Base-by-base conservation (phyloP, 2,797 vertebrate genomes). In the Ctenopoma kingsleyae region DNA sequence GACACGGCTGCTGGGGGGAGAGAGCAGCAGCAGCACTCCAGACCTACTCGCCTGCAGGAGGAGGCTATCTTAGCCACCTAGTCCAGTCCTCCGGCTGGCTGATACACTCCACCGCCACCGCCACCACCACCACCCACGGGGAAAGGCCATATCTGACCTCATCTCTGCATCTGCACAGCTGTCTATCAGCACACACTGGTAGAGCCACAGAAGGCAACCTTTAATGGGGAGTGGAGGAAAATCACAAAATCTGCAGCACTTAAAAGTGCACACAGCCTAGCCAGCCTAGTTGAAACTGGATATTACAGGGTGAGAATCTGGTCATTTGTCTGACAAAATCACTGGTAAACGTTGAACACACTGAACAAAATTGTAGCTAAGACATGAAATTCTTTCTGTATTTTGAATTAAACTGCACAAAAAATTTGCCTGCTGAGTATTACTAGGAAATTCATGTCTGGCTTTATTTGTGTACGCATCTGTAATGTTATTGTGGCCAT, bases 1-100 rank as follows among this genome's bases (percentile, higher is more conserved):
- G 91, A 93, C 89, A 89, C 88, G 86, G 90, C 91, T 90, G 91
- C 89, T 89, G 78, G 87, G 90, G 85, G 83, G 81, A 81, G 83
- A 78, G 43, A 81, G 89, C 55, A 73, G 86, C 80, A 84, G 82
- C 83, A 76, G 67, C 87, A 89, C 89, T 92, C 90, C 84, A 92
- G 87, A 87, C 82, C 82, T 67, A 22, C 81, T 84, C 60, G 89
- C 92, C 91, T 87, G 87, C 88, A 91, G 91, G 88, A 92, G 80
- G 80, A 87, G 83, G 74, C 87, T 92, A 92, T 92, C 89, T 88
- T 79, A 86, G 87, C 85, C 84, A 83, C 80, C 76, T 75, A 76
- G 89, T 90, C 88, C 83, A 80, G 87, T 91, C 89, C 91, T 87
- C 83, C 25, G 89, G 88, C 91, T 81, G 85, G 77, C 87, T 77